Conservation (phyloP, 2,888 invertebrate genomes). For the Hybos culiciformis region DNA sequence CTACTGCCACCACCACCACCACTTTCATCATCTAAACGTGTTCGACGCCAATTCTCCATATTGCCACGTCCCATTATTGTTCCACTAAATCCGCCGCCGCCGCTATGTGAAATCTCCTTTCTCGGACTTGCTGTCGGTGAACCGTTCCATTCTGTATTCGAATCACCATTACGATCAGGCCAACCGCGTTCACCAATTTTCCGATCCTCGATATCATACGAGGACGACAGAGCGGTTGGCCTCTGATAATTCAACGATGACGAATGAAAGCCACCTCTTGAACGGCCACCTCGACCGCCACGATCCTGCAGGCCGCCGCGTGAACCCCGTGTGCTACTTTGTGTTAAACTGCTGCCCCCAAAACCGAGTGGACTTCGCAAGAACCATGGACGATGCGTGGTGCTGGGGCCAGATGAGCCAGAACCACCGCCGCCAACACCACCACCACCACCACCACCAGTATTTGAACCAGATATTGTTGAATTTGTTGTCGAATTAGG, state of each 20-base stretch:
- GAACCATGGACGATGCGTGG: conserved; percentile 27
- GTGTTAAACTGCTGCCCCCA: no score
- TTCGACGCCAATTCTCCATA: conserved; percentile 33
- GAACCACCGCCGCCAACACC: conserved; percentile 39
- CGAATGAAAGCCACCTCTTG: conserved; percentile 13
- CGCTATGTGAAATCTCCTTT: conserved; percentile 21
- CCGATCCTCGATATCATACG: conserved; percentile 27
- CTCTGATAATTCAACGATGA: conserved; percentile 22
- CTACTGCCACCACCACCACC: conserved; percentile 12
- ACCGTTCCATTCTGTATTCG: conserved; percentile 25
- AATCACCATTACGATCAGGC: conserved; percentile 28
- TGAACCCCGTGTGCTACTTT: conserved; percentile 33
- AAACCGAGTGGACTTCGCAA: no score
- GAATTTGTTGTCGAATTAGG: neutral
- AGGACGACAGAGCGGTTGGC: conserved; percentile 25
- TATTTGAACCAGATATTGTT: conserved; percentile 25
- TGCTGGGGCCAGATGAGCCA: conserved; percentile 31
- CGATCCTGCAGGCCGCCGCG: conserved; percentile 40
- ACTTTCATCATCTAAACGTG: conserved; percentile 20
- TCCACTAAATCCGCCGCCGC: neutral
- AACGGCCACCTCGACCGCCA: conserved; percentile 26
- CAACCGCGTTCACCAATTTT: conserved; percentile 25
- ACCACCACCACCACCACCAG: conserved; percentile 37
- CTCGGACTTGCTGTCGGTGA: conserved; percentile 32
- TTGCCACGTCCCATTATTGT: no score